Evolutionary conservation across 2,797 vertebrate genomes (phyloP).

Genomic region (Tenualosa ilisha): DNA sequence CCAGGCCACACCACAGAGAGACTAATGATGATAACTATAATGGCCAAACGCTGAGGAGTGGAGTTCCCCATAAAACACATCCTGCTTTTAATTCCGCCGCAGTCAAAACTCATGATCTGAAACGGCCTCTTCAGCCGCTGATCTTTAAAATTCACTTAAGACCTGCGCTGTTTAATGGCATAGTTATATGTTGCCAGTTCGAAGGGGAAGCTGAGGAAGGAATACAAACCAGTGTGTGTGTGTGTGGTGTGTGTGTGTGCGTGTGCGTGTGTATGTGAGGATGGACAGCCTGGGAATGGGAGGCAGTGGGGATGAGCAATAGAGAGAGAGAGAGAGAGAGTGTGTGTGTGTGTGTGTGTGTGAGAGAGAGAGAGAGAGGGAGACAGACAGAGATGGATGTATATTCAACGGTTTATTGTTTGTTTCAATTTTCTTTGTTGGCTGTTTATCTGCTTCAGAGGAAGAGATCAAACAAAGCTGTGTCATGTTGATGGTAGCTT

Average conservation of each 20-base stretch:
- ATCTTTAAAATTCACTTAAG: neutral
- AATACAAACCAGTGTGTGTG: too few relatives aligned
- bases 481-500: constrained; percentile 52
- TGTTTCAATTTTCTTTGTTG: neutral
- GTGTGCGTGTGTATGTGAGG: neutral
- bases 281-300: neutral
- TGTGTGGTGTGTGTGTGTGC: neutral
- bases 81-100: neutral
- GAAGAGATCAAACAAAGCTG: neutral
- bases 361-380: neutral
- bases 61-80: neutral
- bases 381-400: constrained; percentile 22
- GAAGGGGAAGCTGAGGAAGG: neutral
- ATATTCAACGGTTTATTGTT: neutral
- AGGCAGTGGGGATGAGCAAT: constrained; percentile 22
- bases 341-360: neutral
- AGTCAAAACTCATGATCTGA: constrained; percentile 14
- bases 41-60: neutral
- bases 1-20: neutral
- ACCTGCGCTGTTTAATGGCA: neutral
- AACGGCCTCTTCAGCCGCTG: neutral
- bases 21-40: neutral
- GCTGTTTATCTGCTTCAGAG: constrained; percentile 4
- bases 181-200: neutral
- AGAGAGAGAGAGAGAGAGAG: neutral